Base-by-base conservation (phyloP, 2,797 vertebrate species). In the Fringilla coelebs region DNA sequence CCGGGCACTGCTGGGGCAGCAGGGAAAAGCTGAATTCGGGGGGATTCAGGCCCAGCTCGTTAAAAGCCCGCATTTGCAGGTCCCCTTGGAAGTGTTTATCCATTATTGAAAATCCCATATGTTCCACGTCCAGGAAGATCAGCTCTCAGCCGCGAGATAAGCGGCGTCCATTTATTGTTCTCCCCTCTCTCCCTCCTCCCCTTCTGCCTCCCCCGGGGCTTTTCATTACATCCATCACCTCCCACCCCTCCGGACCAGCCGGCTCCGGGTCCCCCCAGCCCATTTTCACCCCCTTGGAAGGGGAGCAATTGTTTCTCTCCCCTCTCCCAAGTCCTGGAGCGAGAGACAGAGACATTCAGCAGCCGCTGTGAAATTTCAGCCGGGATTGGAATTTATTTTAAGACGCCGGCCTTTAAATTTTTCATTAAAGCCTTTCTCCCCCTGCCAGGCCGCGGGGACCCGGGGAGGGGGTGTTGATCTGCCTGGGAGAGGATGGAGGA, bases 61-160 rank as follows among this genome's bases (percentile, higher is more conserved):
- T 93, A 86, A 95, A 74, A 85, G 25, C 43, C 66, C 24, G 17
- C 85, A 38, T 62, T 68, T 14, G 73, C 78, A 58, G 79, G 77
- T 96, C 88, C 86, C 86, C 93, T 72, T 61, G 94, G 91, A 89
- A 87, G 82, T 14, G 86, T 94, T 96, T 79, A 86, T 96, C 95
- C 96, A 93, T 96, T 92, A 93, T 93, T 95, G 94, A 89, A 84
- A 78, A 84, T 75, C 61, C 97, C 96, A 92, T 77, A 92, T 94
- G 94, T 29, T 91, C 67, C 94, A 41, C 55, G 88, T 92, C 96
- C 92, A 13, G 51, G 57, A 71, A 17, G 75, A 95, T 94, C 95
- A 94, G 91, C 92, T 80, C 92, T 51, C 80, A 68, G 77, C 86
- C 38, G 11, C 83, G 3, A 94, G 89, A 93, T 48, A 62, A 93